Conservation (phyloP, 1,140 invertebrate species). For the Drosophila guanche region DNA sequence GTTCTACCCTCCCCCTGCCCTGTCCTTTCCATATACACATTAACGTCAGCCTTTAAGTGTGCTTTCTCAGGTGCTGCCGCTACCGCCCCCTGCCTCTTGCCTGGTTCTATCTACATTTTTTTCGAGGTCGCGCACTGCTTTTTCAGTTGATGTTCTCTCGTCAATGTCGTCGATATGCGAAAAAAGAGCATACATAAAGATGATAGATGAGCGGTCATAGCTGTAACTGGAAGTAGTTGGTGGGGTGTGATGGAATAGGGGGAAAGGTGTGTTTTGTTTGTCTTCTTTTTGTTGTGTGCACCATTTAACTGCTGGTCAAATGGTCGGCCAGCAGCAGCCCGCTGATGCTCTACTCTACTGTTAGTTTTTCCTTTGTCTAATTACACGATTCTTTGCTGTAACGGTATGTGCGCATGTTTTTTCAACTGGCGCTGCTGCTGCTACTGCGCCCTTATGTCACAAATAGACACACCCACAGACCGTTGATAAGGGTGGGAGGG, state of each 20-base stretch:
- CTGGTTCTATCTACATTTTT: slow-evolving; percentile 70
- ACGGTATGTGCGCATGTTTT: slow-evolving; percentile 67
- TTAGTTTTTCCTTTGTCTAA: slow-evolving; percentile 54
- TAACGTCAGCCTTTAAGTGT: slow-evolving; percentile 76
- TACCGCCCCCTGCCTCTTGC: slow-evolving; percentile 7
- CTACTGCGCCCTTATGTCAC: slow-evolving; percentile 48
- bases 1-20: slow-evolving; percentile 2
- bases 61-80: slow-evolving; percentile 71
- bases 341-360: slow-evolving; percentile 21
- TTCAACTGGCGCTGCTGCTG: slow-evolving; percentile 5
- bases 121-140: slow-evolving; percentile 67
- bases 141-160: slow-evolving; percentile 56
- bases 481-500: slow-evolving; percentile 5
- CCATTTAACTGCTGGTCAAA: slow-evolving; percentile 16
- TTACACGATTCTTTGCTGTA: slow-evolving; percentile 50
- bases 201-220: slow-evolving; percentile 28
- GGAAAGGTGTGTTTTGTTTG: slow-evolving; percentile 35
- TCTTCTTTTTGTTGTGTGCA: slow-evolving; percentile 27
- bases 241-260: not conserved
- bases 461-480: slow-evolving; percentile 4
- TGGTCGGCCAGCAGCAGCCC: slow-evolving; percentile 6
- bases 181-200: slow-evolving; percentile 42
- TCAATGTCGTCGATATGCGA: slow-evolving; percentile 73
- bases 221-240: not conserved
- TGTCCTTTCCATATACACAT: slow-evolving; percentile 39